Conservation (phyloP, 2,888 invertebrate species). For the Tinea pellionella region DNA sequence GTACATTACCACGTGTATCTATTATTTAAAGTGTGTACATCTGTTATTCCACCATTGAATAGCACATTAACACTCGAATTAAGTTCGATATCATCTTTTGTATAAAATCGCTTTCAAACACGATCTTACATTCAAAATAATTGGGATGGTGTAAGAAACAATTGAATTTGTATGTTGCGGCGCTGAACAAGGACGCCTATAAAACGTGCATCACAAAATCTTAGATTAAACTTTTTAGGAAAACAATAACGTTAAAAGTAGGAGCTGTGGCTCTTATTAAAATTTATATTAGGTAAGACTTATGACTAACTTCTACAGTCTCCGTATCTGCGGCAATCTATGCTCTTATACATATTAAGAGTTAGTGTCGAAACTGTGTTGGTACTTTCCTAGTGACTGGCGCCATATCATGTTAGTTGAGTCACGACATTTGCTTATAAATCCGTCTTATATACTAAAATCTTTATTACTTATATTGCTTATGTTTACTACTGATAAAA, state of each 20-base stretch:
- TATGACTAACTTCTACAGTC: background rate
- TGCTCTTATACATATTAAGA: background rate
- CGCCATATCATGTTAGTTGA: conserved; percentile 1
- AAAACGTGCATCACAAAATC: background rate
- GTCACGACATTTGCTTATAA: background rate
- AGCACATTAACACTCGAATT: conserved; percentile 14
- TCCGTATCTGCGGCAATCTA: background rate
- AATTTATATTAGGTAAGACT: conserved; percentile 6
- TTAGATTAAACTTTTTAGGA: background rate
- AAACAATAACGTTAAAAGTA: background rate
- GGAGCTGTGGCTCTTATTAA: background rate
- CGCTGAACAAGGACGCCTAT: background rate
- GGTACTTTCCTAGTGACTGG: background rate
- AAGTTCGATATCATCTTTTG: conserved; percentile 6
- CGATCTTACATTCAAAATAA: background rate
- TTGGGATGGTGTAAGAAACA: background rate
- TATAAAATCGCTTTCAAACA: background rate
- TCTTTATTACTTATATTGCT: background rate
- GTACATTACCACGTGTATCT: background rate
- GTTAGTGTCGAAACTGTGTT: background rate
- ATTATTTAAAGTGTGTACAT: conserved; percentile 1
- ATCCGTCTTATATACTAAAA: background rate
- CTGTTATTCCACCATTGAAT: conserved; percentile 9
- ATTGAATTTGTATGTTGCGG: background rate
- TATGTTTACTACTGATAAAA: background rate